These are phyloP conservation scores for Pseudococcus jackbeardsleyi DNA, from an alignment of 2,888 invertebrate species.

Conservation along the genomic window DNA sequence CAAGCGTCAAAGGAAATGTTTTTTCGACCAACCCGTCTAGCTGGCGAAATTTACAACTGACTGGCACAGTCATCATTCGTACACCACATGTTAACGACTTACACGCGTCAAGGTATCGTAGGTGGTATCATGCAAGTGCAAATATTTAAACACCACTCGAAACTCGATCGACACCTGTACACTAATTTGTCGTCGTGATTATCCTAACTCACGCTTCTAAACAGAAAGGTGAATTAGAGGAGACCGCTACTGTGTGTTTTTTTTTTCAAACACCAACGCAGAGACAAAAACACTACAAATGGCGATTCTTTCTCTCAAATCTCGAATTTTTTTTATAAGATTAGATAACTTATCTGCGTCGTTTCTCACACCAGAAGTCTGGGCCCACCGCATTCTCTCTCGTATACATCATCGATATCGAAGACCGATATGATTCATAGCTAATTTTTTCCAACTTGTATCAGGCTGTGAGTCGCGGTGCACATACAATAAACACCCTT, in stretches of 20 bases:
- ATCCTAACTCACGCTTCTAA: neutral
- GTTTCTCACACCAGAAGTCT: neutral
- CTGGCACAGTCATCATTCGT: neutral
- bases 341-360: conserved; percentile 35
- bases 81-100: conserved; percentile 24
- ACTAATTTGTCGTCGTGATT: neutral
- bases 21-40: neutral
- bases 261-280: too few species aligned
- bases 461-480: neutral
- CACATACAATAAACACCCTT: conserved; percentile 13
- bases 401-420: neutral
- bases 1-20: neutral
- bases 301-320: neutral
- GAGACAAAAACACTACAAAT: neutral
- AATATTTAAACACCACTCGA: conserved; percentile 23
- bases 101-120: conserved; percentile 22
- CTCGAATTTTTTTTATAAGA: neutral
- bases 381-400: neutral
- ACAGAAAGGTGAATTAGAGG: conserved; percentile 39
- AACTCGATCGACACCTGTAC: conserved; percentile 11
- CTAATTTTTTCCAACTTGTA: neutral
- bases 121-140: conserved; percentile 4
- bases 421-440: neutral
- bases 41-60: neutral
- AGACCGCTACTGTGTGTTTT: too few species aligned